Conservation (phyloP, 2,113 vertebrate genomes). For the Cyprinodon brontotheroides region DNA sequence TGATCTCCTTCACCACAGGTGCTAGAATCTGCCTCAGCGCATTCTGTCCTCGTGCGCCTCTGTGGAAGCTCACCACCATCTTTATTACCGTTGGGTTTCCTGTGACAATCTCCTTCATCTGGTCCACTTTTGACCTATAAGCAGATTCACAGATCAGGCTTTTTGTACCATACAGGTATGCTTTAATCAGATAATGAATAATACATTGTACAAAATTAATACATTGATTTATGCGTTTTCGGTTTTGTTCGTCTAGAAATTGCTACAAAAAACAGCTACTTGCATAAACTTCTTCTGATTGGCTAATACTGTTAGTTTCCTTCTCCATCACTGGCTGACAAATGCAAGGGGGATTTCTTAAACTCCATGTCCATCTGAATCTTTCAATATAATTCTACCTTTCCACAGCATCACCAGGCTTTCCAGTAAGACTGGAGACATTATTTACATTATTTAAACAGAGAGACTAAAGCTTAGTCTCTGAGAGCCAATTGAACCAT, state of each 20-base stretch:
- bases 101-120: slow-evolving; percentile 96
- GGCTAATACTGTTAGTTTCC: too few species aligned
- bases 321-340: not conserved
- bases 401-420: too few species aligned
- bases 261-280: not conserved
- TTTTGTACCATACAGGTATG: too few species aligned
- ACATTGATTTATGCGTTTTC: not conserved
- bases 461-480: too few species aligned
- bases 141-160: not conserved
- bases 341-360: too few species aligned
- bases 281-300: not conserved
- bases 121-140: slow-evolving; percentile 94
- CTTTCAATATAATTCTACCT: too few species aligned
- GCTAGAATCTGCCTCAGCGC: slow-evolving; percentile 93
- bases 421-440: not conserved
- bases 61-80: slow-evolving; percentile 99
- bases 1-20: slow-evolving; percentile 96
- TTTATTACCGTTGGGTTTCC: slow-evolving; percentile 98
- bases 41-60: slow-evolving; percentile 95
- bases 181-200: not conserved
- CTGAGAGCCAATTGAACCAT: not conserved
- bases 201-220: not conserved
- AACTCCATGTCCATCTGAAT: too few species aligned
- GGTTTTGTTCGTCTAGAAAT: not conserved
- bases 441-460: not conserved